Conservation (phyloP, 92 coral and sea anemone species). For the Actinernus sp. region DNA sequence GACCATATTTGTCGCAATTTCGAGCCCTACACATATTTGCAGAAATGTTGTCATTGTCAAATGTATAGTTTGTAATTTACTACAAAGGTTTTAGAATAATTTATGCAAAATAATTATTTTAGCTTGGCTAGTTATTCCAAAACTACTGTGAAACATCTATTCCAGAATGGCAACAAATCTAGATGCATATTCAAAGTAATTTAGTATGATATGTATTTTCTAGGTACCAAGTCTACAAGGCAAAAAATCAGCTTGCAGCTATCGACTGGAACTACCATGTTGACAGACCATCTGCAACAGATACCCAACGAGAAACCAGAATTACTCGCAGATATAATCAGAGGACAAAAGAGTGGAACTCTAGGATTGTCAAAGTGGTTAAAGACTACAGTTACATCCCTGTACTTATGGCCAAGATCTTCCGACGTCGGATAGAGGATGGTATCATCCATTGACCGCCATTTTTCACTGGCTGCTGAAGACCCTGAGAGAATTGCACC, state of each 20-base stretch:
- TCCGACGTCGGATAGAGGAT: conserved; percentile 22
- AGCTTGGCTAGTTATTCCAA: too few relatives aligned
- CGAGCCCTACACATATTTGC: too few relatives aligned
- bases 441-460: background rate
- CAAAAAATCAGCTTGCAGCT: conserved; percentile 56
- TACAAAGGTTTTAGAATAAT: too few relatives aligned
- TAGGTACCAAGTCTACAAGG: conserved; percentile 51
- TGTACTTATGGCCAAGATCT: conserved; percentile 29
- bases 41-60: too few relatives aligned
- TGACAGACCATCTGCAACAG: conserved; percentile 9
- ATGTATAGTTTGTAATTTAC: too few relatives aligned
- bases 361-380: conserved; percentile 19
- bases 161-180: too few relatives aligned
- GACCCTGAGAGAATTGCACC: conserved; percentile 28
- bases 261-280: conserved; percentile 62
- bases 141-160: too few relatives aligned
- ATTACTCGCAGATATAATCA: conserved; percentile 38
- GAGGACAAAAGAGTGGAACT: too few relatives aligned
- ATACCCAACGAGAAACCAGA: conserved; percentile 6
- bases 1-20: too few relatives aligned
- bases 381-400: conserved; percentile 45
- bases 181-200: too few relatives aligned
- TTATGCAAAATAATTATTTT: too few relatives aligned
- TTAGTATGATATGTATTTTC: too few relatives aligned
- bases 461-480: conserved; percentile 4